Base-by-base conservation (phyloP, 2,888 invertebrate species). In the Drosophila melanosoma region DNA sequence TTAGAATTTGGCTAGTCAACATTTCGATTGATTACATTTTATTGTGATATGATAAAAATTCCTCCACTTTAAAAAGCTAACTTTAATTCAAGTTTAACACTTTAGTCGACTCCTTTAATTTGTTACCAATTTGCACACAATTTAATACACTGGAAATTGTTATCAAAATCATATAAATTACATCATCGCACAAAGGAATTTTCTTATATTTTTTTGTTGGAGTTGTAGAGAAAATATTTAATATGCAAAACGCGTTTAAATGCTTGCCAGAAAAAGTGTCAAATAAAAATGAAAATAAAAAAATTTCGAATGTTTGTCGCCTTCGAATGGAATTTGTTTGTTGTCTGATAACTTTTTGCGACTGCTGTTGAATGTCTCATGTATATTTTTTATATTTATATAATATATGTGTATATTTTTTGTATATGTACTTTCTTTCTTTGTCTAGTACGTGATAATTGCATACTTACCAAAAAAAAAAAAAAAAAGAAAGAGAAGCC, bases 401-500 rank as follows among this genome's bases (percentile, higher is more conserved):
- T 11, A 11, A 1, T 11, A 10, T 6, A n/a, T 15, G 6, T 15
- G 15, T 15, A 36, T 0, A 17, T 26, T 26, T 26, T 26, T 26
- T 26, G 26, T 26, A 26, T 26, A 26, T 26, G 4, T 26, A 8
- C 17, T 38, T 38, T 38, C 6, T n/a, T 4, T 17, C 17, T 4
- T 10, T 67, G 64, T 77, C 38, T 45, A 69, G 82, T 88, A 89
- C 89, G 91, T 91, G 89, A 87, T 89, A 90, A 89, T 86, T 88
- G 86, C 76, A 71, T 48, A 76, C 66, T 69, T 73, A 40, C n/a
- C 51, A 36, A 40, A n/a, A 35, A 26, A 4, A 11, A 8, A 8
- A 26, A 15, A 17, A 15, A 5, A 15, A 49, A 36, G 12, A 11
- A 35, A 33, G 10, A 36, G 26, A 57, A 51, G 49, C 23, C 45